Evolutionary conservation across 2,888 invertebrate species (phyloP), one percentile per base, ranked within the genome.

Genomic region (Deilephila porcellus): DNA sequence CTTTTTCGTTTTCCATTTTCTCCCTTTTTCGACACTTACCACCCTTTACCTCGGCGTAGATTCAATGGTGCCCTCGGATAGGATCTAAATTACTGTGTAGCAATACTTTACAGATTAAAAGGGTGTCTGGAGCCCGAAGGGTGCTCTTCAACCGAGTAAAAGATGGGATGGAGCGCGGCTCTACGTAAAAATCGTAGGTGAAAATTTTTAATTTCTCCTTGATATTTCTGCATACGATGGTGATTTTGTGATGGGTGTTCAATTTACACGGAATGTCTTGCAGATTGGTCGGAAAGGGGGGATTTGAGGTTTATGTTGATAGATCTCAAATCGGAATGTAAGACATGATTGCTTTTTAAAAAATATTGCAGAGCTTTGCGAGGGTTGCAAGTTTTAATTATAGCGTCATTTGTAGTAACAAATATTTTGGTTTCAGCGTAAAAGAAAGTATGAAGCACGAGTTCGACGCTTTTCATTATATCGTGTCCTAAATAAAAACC

Each of bases 81-180:
- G 87, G 88, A 92, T 92, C 92, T 92, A 92, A 93, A 93, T 93
- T 92, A 91, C 91, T 86, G 83, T 85, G 88, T 89, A 86, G 89
- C 88, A 90, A 91, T 89, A 90, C 92, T 91, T 91, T 88, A 88
- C 87, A 90, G 91, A 92, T 92, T 91, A 91, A 92, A 93, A 88
- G 91, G 93, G 92, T 91, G 93, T 93, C 93, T 93, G 93, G 82
- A 78, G 89, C 91, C 90, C 77, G 83, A 81, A 91, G 93, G 78
- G 79, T 80, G 76, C 76, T 77, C 78, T 78, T 76, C 76, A 72
- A 53, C 74, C 60, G 62, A 53, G 62, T 74, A 74, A 74, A 74
- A 74, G 73, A 74, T 71, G 72, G 70, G 45, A 70, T 25, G 70
- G 34, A 72, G 53, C 62, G 72, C 56, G 67, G 74, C 52, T 59